Percentiles rank a stretch among this genome's conserved stretches.
Conservation (phyloP, 2,888 invertebrate genomes). For the Euplexia lucipara region DNA sequence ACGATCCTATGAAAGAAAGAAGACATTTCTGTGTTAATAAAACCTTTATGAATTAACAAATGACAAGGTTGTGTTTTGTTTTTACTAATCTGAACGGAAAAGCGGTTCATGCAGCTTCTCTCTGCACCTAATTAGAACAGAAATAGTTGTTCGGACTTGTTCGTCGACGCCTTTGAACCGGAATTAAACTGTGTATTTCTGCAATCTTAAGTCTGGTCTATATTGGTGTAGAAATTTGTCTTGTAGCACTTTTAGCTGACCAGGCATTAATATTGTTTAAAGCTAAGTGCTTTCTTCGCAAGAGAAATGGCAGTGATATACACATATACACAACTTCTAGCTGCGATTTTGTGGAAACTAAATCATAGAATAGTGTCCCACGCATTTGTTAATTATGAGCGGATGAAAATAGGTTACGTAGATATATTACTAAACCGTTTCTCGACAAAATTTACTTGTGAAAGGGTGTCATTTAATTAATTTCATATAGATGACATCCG, state of each 20-base stretch:
- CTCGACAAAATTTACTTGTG: too few relatives aligned
- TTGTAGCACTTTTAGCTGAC: slow-evolving; percentile 46
- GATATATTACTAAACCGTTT: not conserved
- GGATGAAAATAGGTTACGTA: not conserved
- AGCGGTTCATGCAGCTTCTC: slow-evolving; percentile 17
- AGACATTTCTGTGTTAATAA: not conserved
- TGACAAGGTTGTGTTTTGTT: slow-evolving; percentile 6
- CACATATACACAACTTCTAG: slow-evolving; percentile 10
- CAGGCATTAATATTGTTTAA: slow-evolving; percentile 55
- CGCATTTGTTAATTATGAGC: not conserved
- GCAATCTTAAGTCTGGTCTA: slow-evolving; percentile 20
- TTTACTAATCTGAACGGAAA: slow-evolving; percentile 2
- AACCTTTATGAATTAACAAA: not conserved
- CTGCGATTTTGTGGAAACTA: not conserved
- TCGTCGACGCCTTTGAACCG: slow-evolving; percentile 10
- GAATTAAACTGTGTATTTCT: slow-evolving; percentile 35
- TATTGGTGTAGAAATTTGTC: slow-evolving; percentile 27
- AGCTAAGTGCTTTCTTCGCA: slow-evolving; percentile 46
- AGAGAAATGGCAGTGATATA: slow-evolving; percentile 9
- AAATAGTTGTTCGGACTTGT: slow-evolving; percentile 19
- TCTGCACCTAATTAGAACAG: slow-evolving; percentile 24
- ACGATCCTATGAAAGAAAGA: not conserved
- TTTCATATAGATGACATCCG: not conserved
- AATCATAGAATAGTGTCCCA: not conserved
- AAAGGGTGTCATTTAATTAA: not conserved